These are phyloP conservation scores for Alectoris magna DNA, from an alignment of 2,797 vertebrate species.

Conservation along the genomic window DNA sequence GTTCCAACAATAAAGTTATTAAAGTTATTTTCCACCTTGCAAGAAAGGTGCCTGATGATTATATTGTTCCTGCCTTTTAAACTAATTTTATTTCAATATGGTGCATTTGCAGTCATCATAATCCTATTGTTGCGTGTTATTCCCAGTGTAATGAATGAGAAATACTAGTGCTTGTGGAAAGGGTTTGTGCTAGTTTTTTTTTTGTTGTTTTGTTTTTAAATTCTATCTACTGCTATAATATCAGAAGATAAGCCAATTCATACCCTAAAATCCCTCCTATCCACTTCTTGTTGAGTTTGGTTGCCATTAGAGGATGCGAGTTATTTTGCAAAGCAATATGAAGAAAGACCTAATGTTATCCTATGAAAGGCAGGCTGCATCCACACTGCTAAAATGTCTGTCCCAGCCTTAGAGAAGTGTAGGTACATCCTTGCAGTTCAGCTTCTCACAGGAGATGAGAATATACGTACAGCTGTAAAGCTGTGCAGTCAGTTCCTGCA, in stretches of 20 bases:
- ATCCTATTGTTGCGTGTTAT: slow-evolving; percentile 44
- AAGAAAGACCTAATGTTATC: background rate
- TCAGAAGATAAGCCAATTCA: background rate
- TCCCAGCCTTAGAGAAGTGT: background rate
- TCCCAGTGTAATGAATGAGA: slow-evolving; percentile 24
- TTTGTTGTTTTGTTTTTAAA: background rate
- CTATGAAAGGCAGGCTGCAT: background rate
- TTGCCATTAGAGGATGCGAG: background rate
- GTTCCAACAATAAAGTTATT: slow-evolving; percentile 32
- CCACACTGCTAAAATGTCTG: background rate
- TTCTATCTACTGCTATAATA: background rate
- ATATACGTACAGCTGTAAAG: background rate
- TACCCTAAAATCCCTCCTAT: background rate
- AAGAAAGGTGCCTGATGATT: slow-evolving; percentile 22
- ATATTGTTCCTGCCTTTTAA: slow-evolving; percentile 47
- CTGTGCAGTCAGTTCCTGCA: background rate
- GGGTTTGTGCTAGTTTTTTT: background rate
- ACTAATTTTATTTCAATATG: slow-evolving; percentile 42
- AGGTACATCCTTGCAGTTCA: background rate
- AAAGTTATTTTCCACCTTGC: slow-evolving; percentile 13
- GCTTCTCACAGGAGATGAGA: background rate
- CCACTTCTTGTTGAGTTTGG: background rate
- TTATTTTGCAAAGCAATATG: background rate
- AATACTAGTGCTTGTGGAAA: background rate
- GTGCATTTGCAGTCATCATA: slow-evolving; percentile 30